Evolutionary conservation across 2,797 vertebrate species (phyloP).

Genomic region (Hephaestus fuliginosus): DNA sequence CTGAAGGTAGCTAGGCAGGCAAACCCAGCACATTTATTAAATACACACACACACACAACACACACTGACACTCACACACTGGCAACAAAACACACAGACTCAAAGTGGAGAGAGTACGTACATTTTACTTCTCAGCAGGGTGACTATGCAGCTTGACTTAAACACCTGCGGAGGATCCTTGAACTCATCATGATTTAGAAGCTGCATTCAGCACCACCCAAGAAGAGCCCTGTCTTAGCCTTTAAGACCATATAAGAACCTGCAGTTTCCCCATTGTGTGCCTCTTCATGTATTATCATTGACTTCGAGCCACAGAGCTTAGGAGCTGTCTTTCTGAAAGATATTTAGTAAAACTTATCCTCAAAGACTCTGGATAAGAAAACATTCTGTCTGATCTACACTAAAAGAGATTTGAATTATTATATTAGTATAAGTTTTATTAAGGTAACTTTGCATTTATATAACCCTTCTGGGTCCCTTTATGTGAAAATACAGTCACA

Average conservation of each 20-base stretch:
- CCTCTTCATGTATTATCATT: constrained; percentile 10
- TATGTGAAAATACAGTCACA: neutral
- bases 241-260: constrained; percentile 18
- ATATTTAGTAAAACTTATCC: constrained; percentile 1
- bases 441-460: neutral
- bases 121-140: constrained; percentile 48
- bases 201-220: constrained; percentile 23
- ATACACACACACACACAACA: constrained; percentile 60
- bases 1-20: constrained; percentile 68
- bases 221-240: constrained; percentile 33
- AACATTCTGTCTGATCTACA: neutral
- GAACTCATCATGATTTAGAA: constrained; percentile 46
- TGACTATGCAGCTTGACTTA: constrained; percentile 38
- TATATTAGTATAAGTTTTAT: too few relatives aligned
- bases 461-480: neutral
- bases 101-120: constrained; percentile 48
- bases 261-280: constrained; percentile 1
- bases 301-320: neutral
- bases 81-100: constrained; percentile 52
- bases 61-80: constrained; percentile 49
- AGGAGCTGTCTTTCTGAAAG: constrained; percentile 5
- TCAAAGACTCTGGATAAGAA: constrained; percentile 8
- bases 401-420: neutral
- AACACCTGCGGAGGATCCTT: constrained; percentile 47
- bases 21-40: constrained; percentile 65